Evolutionary conservation across 2,113 vertebrate genomes (phyloP), one percentile per base, ranked within the genome.

Genomic region (Equus przewalskii): DNA sequence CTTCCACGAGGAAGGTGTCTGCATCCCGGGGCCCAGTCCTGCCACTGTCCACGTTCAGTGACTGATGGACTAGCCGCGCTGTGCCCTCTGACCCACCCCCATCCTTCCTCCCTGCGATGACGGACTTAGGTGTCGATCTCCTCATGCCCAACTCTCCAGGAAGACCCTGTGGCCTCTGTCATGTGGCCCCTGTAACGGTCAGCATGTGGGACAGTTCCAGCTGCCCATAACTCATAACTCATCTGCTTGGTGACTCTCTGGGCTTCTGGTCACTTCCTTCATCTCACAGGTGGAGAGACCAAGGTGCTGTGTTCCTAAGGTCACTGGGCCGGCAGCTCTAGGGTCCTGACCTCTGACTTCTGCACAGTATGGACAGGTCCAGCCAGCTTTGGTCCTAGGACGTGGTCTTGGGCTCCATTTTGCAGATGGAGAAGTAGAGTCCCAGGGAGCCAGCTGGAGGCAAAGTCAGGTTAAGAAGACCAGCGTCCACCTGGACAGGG

Each of bases 111-210:
- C 44, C 30, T 28, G 3, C 24, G 62, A 67, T 56, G 44, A 14
- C 90, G 60, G 16, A 24, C 67, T 62, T 78, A 62, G 36, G 22
- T 41, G 22, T 51, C 6, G 26, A 7, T 44, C 1, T 13, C 44
- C 41, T 36, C 12, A 13, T 1, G 9, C 5, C 44, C 10, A 7
- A 0, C 36, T 18, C 44, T 51, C 54, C 9, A 0, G 7, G 79
- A 76, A 62, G 67, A 33, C 30, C 67, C 2, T 1, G 6, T 33
- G 60, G 80, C 18, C 30, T 51, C 51, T 1, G 0, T 41, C 7
- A 1, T 44, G 49, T 56, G 49, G 65, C 46, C 13, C 0, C 0
- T 16, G 14, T 41, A 30, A 30, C 46, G 13, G 41, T 70, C 24
- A 15, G 22, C 36, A 26, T 33, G 7, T 58, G 87, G 26, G 24